phyloP scores from a whole-genome alignment of 2,797 vertebrate genomes.

The Ptychobarbus kaznakovi region DNA sequence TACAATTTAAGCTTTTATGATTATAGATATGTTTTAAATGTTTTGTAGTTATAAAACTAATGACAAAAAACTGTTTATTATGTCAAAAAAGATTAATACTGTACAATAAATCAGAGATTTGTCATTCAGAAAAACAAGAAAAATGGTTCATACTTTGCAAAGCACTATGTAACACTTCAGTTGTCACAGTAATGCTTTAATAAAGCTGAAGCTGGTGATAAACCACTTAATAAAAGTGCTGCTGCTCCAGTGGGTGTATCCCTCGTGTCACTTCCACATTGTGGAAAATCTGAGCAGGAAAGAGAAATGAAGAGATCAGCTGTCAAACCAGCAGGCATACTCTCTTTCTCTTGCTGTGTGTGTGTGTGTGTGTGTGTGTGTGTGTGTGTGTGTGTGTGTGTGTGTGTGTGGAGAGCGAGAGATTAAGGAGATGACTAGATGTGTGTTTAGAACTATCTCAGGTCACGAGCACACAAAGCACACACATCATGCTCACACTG shows the following conservation, averaged over 20 bases:
- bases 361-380: not conserved
- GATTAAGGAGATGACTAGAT: constrained; percentile 2
- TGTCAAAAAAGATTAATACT: not conserved
- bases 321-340: not conserved
- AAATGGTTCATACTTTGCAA: constrained; percentile 31
- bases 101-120: not conserved
- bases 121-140: not conserved
- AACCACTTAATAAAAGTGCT: constrained; percentile 24
- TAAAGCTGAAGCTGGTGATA: constrained; percentile 17
- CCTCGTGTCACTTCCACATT: constrained; percentile 11
- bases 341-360: not conserved
- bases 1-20: not conserved
- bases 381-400: not conserved
- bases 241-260: constrained; percentile 11
- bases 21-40: not conserved
- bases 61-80: no score
- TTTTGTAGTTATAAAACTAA: not conserved
- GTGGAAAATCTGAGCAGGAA: not conserved
- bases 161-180: not conserved
- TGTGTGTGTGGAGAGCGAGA: not conserved
- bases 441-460: constrained; percentile 14
- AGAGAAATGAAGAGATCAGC: constrained; percentile 14
- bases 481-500: not conserved
- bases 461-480: not conserved
- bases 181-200: constrained; percentile 26